Base-by-base conservation (phyloP, 1,140 invertebrate genomes). In the Drosophila mayri region DNA sequence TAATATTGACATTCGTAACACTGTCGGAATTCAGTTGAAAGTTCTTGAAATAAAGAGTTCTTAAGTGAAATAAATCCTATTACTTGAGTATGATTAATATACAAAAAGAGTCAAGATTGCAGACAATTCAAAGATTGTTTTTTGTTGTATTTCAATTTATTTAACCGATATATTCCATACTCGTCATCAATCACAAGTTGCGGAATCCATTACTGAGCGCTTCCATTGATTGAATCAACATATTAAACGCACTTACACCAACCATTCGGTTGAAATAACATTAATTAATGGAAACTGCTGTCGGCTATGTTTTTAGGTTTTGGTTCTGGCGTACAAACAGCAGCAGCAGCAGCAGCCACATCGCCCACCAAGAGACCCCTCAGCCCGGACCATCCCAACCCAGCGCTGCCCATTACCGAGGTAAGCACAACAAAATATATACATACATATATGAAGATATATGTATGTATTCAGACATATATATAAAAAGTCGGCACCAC, bases 391-490 rank as follows among this genome's bases (percentile, higher is more conserved):
- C 94, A 94, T 79, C 93, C 94, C 5, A 95, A 95, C 92, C 94
- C 95, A 43, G 94, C 94, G 9, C 92, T 94, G 81, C 93, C 94
- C 59, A 95, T 95, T 61, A 95, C 94, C n/a, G 94, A 95, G 91
- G 94, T 94, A 91, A 91, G 64, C n/a, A 32, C 12, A n/a, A 5
- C 20, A n/a, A n/a, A n/a, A n/a, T n/a, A n/a, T n/a, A 28, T 44
- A 5, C 3, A 10, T 11, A 35, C 12, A 28, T 37, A 37, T 49
- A 50, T 22, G 16, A 0, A 7, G 30, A 5, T 41, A 54, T 49
- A 25, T 25, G 1, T 46, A 2, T 16, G 1, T 47, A 2, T n/a
- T n/a, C 22, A 49, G 8, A 5, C 10, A n/a, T 32, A 18, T 50
- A 32, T 30, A 50, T 20, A 30, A 32, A 63, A 18, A 58, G n/a